phyloP scores from a whole-genome alignment of 2,797 vertebrate species.

The Corythornis leucogaster region DNA sequence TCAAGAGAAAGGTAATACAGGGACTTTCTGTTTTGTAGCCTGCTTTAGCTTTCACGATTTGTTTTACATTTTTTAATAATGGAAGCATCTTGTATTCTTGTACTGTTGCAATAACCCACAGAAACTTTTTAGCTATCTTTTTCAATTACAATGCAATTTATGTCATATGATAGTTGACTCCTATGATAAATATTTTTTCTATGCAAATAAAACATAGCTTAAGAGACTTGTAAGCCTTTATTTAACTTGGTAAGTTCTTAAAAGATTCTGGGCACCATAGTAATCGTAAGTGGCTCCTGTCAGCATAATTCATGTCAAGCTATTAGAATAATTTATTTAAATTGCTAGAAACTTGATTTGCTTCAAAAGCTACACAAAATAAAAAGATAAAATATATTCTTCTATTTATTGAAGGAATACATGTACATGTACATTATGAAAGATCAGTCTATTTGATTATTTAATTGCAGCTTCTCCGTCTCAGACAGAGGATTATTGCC shows the following conservation, averaged over 20 bases:
- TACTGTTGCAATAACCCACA: slow-evolving; percentile 77
- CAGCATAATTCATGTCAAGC: slow-evolving; percentile 23
- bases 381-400: slow-evolving; percentile 35
- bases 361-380: slow-evolving; percentile 20
- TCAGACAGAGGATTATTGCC: not conserved
- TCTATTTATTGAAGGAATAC: slow-evolving; percentile 66
- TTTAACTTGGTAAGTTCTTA: slow-evolving; percentile 50
- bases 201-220: slow-evolving; percentile 73
- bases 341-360: slow-evolving; percentile 14
- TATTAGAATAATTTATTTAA: slow-evolving; percentile 39
- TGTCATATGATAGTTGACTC: slow-evolving; percentile 73
- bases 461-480: not conserved
- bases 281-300: not conserved
- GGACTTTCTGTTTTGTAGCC: slow-evolving; percentile 70
- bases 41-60: slow-evolving; percentile 76
- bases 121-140: slow-evolving; percentile 80
- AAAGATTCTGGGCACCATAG: slow-evolving; percentile 27
- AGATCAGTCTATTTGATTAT: not conserved
- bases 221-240: slow-evolving; percentile 65
- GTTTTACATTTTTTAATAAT: slow-evolving; percentile 78
- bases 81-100: slow-evolving; percentile 80
- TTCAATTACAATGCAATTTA: slow-evolving; percentile 77
- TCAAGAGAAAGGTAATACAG: slow-evolving; percentile 55
- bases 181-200: slow-evolving; percentile 78
- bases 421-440: slow-evolving; percentile 32